Evolutionary conservation across 2,888 invertebrate species (phyloP).

Genomic region (Drosophila prostipennis): DNA sequence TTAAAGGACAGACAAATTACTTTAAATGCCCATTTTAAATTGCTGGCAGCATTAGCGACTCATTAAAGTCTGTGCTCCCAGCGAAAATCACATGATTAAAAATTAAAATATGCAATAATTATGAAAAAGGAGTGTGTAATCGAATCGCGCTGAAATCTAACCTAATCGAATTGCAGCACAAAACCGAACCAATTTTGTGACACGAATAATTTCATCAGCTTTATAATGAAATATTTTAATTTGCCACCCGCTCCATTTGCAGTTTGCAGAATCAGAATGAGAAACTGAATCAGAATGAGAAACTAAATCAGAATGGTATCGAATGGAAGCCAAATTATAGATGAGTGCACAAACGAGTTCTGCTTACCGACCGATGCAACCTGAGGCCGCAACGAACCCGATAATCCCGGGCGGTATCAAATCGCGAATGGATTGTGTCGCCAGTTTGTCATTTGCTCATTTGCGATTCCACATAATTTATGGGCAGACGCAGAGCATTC

Average conservation of each 20-base stretch:
- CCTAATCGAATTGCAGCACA: slow-evolving; percentile 29
- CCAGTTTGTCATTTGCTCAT: slow-evolving; percentile 28
- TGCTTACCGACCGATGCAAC: background rate
- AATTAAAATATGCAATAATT: slow-evolving; percentile 16
- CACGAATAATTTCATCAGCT: slow-evolving; percentile 37
- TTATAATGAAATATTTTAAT: slow-evolving; percentile 36
- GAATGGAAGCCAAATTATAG: slow-evolving; percentile 13
- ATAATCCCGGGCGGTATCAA: slow-evolving; percentile 17
- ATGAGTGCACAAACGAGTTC: slow-evolving; percentile 4
- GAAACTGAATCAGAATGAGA: background rate
- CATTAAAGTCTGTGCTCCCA: background rate
- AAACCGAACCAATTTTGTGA: slow-evolving; percentile 34
- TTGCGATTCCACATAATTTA: slow-evolving; percentile 14
- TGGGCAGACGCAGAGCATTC: slow-evolving; percentile 3
- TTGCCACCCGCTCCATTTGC: background rate
- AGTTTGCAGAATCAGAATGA: no score
- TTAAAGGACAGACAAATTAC: background rate
- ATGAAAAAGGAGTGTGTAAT: slow-evolving; percentile 7
- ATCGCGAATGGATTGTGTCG: slow-evolving; percentile 5
- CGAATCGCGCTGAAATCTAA: slow-evolving; percentile 17
- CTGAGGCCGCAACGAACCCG: slow-evolving; percentile 4
- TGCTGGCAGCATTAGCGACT: background rate
- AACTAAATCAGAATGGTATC: background rate
- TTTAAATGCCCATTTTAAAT: background rate
- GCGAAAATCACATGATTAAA: slow-evolving; percentile 1